Percentiles rank a stretch among this genome's conserved stretches.
These are phyloP conservation scores for Lagopus muta DNA, from an alignment of 2,113 vertebrate species.

Conservation along the genomic window DNA sequence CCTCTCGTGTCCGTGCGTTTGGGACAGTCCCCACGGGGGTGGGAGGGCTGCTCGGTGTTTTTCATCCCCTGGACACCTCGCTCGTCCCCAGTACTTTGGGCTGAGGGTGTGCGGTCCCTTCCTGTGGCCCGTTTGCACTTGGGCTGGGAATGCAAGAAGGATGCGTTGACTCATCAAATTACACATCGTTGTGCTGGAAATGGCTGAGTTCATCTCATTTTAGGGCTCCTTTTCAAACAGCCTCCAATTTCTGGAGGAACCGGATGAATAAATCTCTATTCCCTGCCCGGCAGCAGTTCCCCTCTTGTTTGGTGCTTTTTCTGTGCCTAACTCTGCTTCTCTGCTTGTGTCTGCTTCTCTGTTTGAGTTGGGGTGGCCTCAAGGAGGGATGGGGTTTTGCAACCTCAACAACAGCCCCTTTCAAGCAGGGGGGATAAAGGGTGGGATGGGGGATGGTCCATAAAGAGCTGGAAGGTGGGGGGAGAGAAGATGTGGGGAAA, in stretches of 20 bases:
- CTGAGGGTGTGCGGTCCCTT: neutral
- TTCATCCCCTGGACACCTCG: neutral
- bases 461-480: neutral
- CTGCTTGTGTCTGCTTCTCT: neutral
- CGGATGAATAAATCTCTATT: conserved; percentile 46
- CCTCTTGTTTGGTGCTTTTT: conserved; percentile 39
- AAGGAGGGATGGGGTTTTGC: neutral
- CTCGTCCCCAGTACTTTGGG: neutral
- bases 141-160: neutral
- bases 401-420: rapidly evolving
- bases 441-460: rapidly evolving
- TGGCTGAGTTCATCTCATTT: conserved; percentile 21
- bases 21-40: neutral
- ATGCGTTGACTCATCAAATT: neutral
- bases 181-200: conserved; percentile 13
- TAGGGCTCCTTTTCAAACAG: neutral
- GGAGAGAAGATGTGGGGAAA: neutral
- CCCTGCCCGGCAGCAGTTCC: conserved; percentile 44
- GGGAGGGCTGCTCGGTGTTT: neutral
- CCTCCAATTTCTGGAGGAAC: neutral
- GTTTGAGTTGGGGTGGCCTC: neutral
- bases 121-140: neutral
- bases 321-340: neutral
- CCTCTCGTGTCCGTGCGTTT: neutral
- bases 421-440: neutral